Conservation (phyloP, 2,113 vertebrate species). For the Callaeas wilsoni region DNA sequence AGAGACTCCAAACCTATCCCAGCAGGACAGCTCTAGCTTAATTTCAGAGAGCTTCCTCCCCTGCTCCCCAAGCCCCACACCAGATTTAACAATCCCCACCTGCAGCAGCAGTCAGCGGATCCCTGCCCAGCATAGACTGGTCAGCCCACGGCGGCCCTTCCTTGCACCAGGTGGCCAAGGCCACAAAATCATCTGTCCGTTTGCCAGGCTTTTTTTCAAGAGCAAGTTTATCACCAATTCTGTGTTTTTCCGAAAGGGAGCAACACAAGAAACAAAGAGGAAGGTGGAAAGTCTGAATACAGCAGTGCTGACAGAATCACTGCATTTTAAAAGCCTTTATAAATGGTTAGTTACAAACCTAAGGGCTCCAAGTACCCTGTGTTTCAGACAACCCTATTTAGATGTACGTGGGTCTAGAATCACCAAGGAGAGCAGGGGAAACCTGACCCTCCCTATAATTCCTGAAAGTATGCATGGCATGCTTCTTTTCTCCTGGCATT, state of each 20-base stretch:
- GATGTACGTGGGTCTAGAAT: not conserved
- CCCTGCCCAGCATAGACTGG: not conserved
- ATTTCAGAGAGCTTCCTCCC: not conserved
- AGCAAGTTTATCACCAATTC: not conserved
- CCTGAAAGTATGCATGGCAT: not conserved
- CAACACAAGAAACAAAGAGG: not conserved
- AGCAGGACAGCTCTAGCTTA: not conserved
- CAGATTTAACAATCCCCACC: not conserved
- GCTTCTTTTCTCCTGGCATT: not conserved
- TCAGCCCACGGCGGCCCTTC: rapidly evolving
- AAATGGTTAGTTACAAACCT: not conserved
- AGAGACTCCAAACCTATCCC: not conserved
- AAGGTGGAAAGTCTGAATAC: not conserved
- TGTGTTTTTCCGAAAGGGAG: not conserved
- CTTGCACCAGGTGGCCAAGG: not conserved
- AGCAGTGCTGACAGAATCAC: not conserved
- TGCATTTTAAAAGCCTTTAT: not conserved
- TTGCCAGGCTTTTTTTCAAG: not conserved
- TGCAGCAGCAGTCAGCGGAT: not conserved
- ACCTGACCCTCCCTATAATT: not conserved
- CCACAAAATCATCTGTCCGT: not conserved
- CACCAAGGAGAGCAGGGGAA: not conserved
- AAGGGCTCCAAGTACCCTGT: not conserved
- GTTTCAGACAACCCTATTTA: not conserved
- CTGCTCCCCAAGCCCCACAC: not conserved